Conservation (phyloP, 2,113 vertebrate species). For the Lagenorhynchus albirostris region DNA sequence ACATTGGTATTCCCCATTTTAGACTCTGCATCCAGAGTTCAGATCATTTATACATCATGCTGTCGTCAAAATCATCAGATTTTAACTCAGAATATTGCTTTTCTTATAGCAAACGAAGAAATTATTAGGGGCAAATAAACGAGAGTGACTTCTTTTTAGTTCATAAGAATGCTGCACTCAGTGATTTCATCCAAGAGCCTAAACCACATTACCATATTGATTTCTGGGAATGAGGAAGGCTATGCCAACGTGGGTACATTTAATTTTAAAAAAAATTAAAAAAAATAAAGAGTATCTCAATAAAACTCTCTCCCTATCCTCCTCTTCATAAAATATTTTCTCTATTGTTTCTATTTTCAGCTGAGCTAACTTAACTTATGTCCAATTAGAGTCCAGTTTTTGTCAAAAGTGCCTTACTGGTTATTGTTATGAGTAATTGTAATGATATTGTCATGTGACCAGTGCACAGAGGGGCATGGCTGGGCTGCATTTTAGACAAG, state of each 20-base stretch:
- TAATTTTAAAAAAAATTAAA: no score
- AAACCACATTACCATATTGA: background rate
- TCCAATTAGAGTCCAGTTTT: background rate
- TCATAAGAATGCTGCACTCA: background rate
- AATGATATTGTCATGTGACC: background rate
- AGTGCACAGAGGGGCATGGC: background rate
- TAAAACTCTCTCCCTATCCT: background rate
- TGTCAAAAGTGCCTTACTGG: background rate
- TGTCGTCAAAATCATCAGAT: background rate
- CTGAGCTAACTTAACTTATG: background rate
- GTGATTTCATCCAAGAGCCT: background rate
- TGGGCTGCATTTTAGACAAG: background rate
- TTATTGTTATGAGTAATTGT: background rate
- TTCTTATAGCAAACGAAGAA: background rate
- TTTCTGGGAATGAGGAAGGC: background rate
- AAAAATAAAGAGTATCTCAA: background rate
- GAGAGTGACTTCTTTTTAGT: background rate
- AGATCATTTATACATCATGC: background rate
- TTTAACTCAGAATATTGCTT: background rate
- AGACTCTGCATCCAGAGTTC: background rate
- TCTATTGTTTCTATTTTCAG: background rate
- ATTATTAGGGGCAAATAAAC: background rate
- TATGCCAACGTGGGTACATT: fast-evolving
- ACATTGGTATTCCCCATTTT: background rate
- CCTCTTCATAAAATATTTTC: background rate